These are phyloP conservation scores for Mus pahari DNA, from an alignment of 2,113 vertebrate genomes.

Conservation along the genomic window DNA sequence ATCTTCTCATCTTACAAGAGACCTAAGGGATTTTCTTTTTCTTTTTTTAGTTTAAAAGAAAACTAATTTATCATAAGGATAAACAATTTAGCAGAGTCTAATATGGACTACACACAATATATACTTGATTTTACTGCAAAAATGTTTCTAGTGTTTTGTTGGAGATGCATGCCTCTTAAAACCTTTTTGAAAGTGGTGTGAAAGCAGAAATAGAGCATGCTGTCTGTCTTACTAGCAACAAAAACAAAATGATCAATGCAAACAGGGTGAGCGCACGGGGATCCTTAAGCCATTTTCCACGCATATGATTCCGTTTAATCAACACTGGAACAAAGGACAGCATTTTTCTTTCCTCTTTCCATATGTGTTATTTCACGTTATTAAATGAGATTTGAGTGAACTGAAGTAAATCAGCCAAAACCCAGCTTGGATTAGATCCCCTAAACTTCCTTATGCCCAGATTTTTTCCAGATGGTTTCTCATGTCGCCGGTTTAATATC, in stretches of 20 bases:
- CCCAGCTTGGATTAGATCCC: slow-evolving; percentile 67
- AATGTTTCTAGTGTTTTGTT: slow-evolving; percentile 46
- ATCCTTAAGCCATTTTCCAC: slow-evolving; percentile 56
- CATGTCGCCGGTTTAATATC: slow-evolving; percentile 74
- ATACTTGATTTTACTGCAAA: slow-evolving; percentile 58
- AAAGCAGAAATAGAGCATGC: background rate
- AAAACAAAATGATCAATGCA: slow-evolving; percentile 54
- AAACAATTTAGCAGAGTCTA: slow-evolving; percentile 52
- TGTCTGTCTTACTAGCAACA: slow-evolving; percentile 35
- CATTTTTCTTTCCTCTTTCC: slow-evolving; percentile 64
- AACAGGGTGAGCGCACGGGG: background rate
- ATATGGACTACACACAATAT: slow-evolving; percentile 59
- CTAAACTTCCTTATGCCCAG: slow-evolving; percentile 65
- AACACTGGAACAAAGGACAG: slow-evolving; percentile 57
- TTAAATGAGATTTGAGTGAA: slow-evolving; percentile 76
- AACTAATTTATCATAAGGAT: slow-evolving; percentile 62
- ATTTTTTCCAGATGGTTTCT: slow-evolving; percentile 80
- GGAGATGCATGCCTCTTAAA: slow-evolving; percentile 58
- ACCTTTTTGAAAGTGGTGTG: slow-evolving; percentile 4
- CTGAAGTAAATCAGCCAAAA: slow-evolving; percentile 79
- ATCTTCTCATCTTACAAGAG: slow-evolving; percentile 41
- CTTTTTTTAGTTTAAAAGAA: slow-evolving; percentile 24
- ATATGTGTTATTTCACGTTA: slow-evolving; percentile 72
- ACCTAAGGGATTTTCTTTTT: background rate
- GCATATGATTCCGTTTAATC: slow-evolving; percentile 69